These are phyloP conservation scores for Tylochromis polylepis DNA, from an alignment of 2,113 vertebrate genomes.

Conservation along the genomic window DNA sequence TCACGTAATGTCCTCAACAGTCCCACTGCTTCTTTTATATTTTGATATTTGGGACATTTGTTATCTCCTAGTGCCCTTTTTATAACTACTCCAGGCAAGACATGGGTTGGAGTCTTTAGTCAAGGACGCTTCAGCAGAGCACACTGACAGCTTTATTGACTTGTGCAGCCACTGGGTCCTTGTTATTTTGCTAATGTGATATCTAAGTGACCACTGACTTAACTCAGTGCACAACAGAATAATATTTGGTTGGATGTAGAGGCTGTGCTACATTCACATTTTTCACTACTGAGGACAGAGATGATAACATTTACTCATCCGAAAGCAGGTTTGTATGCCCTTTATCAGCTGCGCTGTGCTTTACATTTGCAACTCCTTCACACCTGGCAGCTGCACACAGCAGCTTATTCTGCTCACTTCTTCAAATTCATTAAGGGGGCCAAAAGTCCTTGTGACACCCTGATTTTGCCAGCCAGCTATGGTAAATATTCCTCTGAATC, in stretches of 20 bases:
- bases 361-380: background rate
- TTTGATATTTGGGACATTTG: background rate
- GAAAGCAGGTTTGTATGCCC: background rate
- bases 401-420: background rate
- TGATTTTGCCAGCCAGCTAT: background rate
- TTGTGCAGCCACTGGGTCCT: background rate
- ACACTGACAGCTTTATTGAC: background rate
- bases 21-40: background rate
- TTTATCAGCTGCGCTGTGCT: background rate
- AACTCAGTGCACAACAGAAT: background rate
- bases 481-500: background rate
- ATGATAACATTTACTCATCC: slow-evolving; percentile 10
- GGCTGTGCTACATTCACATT: background rate
- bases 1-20: background rate
- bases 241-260: background rate
- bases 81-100: background rate
- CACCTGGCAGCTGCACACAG: background rate
- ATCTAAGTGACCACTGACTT: background rate
- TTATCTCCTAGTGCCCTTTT: background rate
- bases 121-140: background rate
- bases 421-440: background rate
- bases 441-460: background rate
- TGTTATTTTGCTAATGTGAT: background rate
- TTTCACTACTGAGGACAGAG: background rate
- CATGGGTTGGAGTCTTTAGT: background rate